These are phyloP conservation scores for Cirrhinus molitorella DNA, from an alignment of 2,797 vertebrate genomes.

Conservation along the genomic window DNA sequence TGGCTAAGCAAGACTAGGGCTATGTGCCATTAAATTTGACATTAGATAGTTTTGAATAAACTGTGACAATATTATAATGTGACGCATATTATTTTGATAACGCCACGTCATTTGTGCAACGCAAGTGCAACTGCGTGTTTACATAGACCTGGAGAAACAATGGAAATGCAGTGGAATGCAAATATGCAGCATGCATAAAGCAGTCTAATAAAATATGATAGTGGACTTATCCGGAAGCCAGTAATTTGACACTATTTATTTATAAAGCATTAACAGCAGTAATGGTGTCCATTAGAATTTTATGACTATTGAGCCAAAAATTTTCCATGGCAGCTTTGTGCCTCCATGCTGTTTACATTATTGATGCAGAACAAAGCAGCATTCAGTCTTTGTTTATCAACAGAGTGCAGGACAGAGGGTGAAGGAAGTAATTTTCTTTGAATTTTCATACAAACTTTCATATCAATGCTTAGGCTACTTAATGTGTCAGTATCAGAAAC, in stretches of 20 bases:
- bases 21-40: too few species aligned
- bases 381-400: conserved; percentile 8
- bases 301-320: not conserved
- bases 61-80: too few species aligned
- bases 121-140: too few species aligned
- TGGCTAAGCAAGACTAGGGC: too few species aligned
- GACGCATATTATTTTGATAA: too few species aligned
- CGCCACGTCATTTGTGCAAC: too few species aligned
- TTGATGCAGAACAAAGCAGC: conserved; percentile 3
- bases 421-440: conserved; percentile 13
- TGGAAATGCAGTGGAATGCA: not conserved
- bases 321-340: not conserved
- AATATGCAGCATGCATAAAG: not conserved
- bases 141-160: too few species aligned
- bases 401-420: not conserved
- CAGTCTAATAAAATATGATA: conserved; percentile 3
- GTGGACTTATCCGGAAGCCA: conserved; percentile 1
- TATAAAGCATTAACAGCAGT: not conserved
- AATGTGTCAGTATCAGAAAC: not conserved
- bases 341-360: not conserved
- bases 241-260: not conserved
- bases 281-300: not conserved
- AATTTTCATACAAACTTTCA: not conserved
- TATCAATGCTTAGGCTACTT: not conserved
- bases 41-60: too few species aligned